Percentiles rank a stretch among this genome's conserved stretches.
These are phyloP conservation scores for Xerus rutilus DNA, from an alignment of 2,797 vertebrate genomes.

Conservation along the genomic window DNA sequence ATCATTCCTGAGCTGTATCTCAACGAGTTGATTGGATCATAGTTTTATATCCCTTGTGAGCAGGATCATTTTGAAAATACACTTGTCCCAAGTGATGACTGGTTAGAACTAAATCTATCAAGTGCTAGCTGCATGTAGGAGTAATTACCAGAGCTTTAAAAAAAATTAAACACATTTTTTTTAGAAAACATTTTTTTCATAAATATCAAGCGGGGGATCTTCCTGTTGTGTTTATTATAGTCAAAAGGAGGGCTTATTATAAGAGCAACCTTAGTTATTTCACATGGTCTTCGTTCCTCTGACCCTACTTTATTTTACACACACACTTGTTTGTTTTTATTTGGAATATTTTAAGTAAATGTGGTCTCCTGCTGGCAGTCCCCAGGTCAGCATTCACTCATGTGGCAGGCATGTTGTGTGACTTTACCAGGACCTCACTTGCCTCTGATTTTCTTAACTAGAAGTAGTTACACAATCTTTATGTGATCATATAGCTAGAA, in stretches of 20 bases:
- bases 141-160: slow-evolving; percentile 15
- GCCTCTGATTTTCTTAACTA: slow-evolving; percentile 44
- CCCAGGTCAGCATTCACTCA: background rate
- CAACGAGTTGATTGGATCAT: background rate
- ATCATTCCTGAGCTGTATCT: background rate
- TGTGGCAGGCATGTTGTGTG: background rate
- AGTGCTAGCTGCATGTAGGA: background rate
- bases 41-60: slow-evolving; percentile 47
- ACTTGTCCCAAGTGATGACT: background rate
- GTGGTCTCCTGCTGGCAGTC: background rate
- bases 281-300: background rate
- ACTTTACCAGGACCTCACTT: slow-evolving; percentile 19
- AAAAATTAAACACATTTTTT: slow-evolving; percentile 55
- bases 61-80: slow-evolving; percentile 52
- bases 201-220: background rate
- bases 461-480: background rate
- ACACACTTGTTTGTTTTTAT: background rate
- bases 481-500: background rate
- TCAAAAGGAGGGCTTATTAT: background rate
- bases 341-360: slow-evolving; percentile 55
- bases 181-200: slow-evolving; percentile 48
- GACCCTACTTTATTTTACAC: background rate
- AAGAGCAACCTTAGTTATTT: background rate
- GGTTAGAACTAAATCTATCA: slow-evolving; percentile 40
- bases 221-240: slow-evolving; percentile 48